These are phyloP conservation scores for Pentalonia nigronervosa DNA, from an alignment of 1,140 invertebrate species.

Conservation along the genomic window DNA sequence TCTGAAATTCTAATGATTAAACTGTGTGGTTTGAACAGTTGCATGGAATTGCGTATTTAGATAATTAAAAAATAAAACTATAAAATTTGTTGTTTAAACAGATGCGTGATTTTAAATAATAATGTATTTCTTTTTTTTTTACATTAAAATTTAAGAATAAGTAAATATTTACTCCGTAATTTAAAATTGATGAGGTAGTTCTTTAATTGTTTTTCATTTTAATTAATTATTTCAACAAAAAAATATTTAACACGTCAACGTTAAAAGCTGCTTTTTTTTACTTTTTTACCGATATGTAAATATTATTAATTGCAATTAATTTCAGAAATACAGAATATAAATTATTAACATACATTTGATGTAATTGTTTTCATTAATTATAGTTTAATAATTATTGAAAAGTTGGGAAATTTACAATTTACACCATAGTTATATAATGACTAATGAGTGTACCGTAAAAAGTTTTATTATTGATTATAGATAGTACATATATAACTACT, in stretches of 20 bases:
- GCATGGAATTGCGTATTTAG: background rate
- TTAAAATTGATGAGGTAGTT: background rate
- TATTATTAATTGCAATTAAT: background rate
- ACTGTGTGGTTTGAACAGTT: constrained; percentile 19
- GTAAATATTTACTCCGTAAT: background rate
- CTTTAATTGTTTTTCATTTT: background rate
- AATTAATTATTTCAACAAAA: background rate
- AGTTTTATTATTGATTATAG: too few species aligned
- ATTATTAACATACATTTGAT: background rate
- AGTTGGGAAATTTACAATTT: background rate
- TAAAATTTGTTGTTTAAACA: background rate
- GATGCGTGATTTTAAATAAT: background rate
- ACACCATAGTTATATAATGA: background rate
- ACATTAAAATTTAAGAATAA: background rate
- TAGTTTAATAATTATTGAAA: background rate
- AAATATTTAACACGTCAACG: background rate
- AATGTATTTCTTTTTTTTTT: background rate
- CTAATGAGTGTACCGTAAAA: too few species aligned
- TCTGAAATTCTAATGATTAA: background rate
- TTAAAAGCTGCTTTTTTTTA: background rate
- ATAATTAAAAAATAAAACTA: background rate
- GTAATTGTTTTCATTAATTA: background rate
- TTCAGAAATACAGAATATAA: background rate
- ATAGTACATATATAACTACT: too few species aligned
- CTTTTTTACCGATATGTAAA: background rate